A percentile compares a stretch with the other conserved stretches of the same genome.
phyloP scores from a whole-genome alignment of 2,888 invertebrate species.

The Diaperis boleti region DNA sequence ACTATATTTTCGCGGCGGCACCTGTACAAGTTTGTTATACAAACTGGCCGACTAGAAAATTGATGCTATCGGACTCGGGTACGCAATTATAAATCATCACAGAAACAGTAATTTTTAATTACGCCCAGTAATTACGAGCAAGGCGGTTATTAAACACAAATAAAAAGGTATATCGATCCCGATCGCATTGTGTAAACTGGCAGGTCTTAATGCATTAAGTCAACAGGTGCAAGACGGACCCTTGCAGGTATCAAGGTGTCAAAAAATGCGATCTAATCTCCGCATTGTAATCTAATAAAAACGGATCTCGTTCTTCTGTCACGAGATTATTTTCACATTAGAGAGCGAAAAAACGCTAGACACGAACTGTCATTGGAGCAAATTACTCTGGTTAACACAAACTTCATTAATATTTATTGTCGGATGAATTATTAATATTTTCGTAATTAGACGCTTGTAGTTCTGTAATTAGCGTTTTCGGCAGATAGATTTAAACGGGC shows the following conservation, averaged over 20 bases:
- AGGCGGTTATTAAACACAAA: slow-evolving; percentile 36
- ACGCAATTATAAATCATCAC: slow-evolving; percentile 31
- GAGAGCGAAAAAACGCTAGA: slow-evolving; percentile 3
- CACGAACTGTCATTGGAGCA: slow-evolving; percentile 28
- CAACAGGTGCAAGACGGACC: slow-evolving; percentile 38
- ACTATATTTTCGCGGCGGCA: background rate
- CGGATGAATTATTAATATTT: slow-evolving; percentile 24
- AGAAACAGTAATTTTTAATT: slow-evolving; percentile 37
- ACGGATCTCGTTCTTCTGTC: slow-evolving; percentile 14
- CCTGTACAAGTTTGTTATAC: background rate
- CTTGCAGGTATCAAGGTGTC: slow-evolving; percentile 38
- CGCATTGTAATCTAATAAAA: slow-evolving; percentile 34
- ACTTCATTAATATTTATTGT: slow-evolving; percentile 21
- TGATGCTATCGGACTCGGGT: background rate
- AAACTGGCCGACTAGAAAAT: background rate
- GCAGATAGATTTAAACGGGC: slow-evolving; percentile 6
- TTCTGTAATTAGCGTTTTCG: slow-evolving; percentile 18
- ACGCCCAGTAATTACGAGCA: slow-evolving; percentile 23
- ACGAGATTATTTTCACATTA: slow-evolving; percentile 33
- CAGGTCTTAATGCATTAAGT: slow-evolving; percentile 26
- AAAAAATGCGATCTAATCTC: slow-evolving; percentile 38
- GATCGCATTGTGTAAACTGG: slow-evolving; percentile 32
- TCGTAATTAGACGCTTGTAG: slow-evolving; percentile 21
- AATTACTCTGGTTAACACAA: slow-evolving; percentile 27
- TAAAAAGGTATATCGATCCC: slow-evolving; percentile 34